Conservation (phyloP, 2,113 vertebrate species). For the Xyrauchen texanus region DNA sequence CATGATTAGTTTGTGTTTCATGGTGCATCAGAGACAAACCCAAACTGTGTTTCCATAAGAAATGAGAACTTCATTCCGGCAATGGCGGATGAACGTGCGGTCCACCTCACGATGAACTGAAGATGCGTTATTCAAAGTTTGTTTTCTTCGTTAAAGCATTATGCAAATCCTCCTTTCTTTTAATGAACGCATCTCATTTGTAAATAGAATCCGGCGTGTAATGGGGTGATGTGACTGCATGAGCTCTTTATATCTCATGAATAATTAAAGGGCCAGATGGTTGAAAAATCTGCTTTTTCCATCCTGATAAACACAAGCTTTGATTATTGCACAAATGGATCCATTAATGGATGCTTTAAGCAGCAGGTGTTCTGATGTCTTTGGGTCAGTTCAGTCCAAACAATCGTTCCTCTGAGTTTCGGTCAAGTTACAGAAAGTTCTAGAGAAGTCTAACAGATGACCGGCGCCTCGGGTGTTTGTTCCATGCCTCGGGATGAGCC, state of each 20-base stretch:
- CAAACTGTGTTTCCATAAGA: not conserved
- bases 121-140: no score
- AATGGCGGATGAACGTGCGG: not conserved
- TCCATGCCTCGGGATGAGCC: not conserved
- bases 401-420: not conserved
- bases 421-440: not conserved
- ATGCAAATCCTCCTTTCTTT: no score
- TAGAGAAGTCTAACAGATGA: not conserved
- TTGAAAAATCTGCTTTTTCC: not conserved
- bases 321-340: not conserved
- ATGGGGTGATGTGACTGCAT: not conserved
- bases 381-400: no score
- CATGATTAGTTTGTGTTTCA: not conserved
- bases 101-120: no score
- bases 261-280: conserved; percentile 28
- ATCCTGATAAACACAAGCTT: not conserved
- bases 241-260: not conserved
- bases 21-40: not conserved
- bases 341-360: not conserved
- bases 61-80: not conserved
- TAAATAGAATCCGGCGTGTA: no score
- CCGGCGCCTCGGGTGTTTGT: not conserved
- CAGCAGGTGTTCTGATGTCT: no score
- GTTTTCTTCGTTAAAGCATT: no score
- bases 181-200: no score